Evolutionary conservation across 2,888 invertebrate genomes (phyloP), one percentile per base, ranked within the genome.

Genomic region (Microctonus hyperodae): DNA sequence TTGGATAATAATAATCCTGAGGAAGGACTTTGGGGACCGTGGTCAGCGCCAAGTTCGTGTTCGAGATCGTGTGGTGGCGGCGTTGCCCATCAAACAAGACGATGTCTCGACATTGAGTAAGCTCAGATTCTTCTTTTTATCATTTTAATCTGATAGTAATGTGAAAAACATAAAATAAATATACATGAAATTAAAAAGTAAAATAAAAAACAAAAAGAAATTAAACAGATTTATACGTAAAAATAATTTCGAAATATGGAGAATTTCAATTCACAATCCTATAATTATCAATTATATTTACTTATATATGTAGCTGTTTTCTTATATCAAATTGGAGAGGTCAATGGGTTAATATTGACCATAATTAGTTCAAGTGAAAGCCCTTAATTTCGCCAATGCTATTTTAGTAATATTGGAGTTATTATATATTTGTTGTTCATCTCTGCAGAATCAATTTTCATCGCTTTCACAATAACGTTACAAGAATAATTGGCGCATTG

Each of bases 51-150:
- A 60, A 91, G 92, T 28, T 88, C 91, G 64, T 98, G 98, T 85
- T 96, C 96, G 4, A 88, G 96, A 71, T 90, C 93, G 22, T 98
- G 98, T 81, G 98, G 97, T 0, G 95, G 96, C 13, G 98, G 98
- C 62, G 96, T 97, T 23, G 91, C 95, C 70, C 90, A 89, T 77
- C 95, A 96, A 85, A 90, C 90, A 67, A 88, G 97, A 77, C 90
- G 89, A 82, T 96, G 96, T 84, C 85, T 88, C 67, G 87, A 88
- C 75, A 72, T 86, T 75, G 87, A 87, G 91, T 91, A 82, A 86
- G 85, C 79, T 23, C 6, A n/a, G 16, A 57, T 31, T 10, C 2
- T 1, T 4, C 25, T 13, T 51, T 44, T 10, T 10, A n/a, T 20
- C 2, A 31, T 50, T 33, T 23, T 25, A 13, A 4, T 20, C 7